Evolutionary conservation across 2,888 invertebrate species (phyloP), one percentile per base, ranked within the genome.

Genomic region (Suillia variegata): DNA sequence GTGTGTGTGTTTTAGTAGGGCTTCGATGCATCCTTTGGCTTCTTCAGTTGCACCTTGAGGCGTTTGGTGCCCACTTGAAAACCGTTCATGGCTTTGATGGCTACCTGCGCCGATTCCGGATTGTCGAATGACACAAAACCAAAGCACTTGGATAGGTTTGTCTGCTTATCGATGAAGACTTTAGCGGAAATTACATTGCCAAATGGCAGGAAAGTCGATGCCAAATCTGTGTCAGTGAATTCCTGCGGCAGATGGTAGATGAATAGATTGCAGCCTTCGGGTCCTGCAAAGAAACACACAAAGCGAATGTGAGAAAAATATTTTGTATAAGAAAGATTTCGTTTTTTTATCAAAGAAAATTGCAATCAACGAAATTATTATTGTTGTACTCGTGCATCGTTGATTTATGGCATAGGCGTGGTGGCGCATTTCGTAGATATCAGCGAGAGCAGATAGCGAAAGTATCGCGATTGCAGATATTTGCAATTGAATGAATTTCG

Each of bases 131-230:
- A 96, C 70, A 98, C 96, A 84, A 98, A 98, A 76, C 96, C 98
- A 85, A 99, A 99, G 86, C 99, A 99, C 87, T 99, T 99, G 80
- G 98, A 98, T 78, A 98, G 89, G 86, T 98, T 98, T 76, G 99
- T 99, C 84, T 96, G 95, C 85, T 98, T 98, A 87, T 99, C 99
- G 84, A 99, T 97, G 87, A 98, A 99, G 84, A 99, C 99, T 88
- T 99, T 99, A 75, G 98, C 96, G 72, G 98, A 98, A 81, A 99
- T 91, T 79, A 99, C 96, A 83, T 91, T 94, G 77, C 99, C 99
- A 85, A 98, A 99, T 62, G 98, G 96, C 81, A 94, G 86, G 86
- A 99, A 99, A 75, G 96, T 96, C 74, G 96, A 93, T 76, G 96
- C 94, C 73, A 99, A 88, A 85, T 99, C 98, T 67, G 91, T 91